Evolutionary conservation across 2,888 invertebrate species (phyloP).

Genomic region (Eilema griseolum): DNA sequence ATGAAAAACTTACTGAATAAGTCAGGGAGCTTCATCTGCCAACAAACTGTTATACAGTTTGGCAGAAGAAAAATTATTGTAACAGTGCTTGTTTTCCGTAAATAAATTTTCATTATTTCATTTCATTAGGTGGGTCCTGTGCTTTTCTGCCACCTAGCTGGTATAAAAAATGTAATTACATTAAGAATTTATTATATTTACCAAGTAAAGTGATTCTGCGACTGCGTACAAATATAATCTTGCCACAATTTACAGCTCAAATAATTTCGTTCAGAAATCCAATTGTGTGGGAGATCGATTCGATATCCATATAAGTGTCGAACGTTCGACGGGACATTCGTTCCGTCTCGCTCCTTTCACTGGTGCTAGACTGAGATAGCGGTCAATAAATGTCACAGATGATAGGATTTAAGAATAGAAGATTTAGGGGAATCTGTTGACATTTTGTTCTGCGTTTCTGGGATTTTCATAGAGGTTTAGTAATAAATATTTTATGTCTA

Average conservation of each 20-base stretch:
- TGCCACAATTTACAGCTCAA: background rate
- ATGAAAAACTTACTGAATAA: too few species aligned
- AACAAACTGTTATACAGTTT: too few species aligned
- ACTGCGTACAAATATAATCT: background rate
- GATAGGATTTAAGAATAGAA: constrained; percentile 32
- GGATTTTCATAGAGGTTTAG: constrained; percentile 14
- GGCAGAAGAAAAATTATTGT: too few species aligned
- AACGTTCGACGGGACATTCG: constrained; percentile 21
- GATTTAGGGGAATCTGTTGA: constrained; percentile 34
- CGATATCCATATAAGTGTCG: constrained; percentile 32
- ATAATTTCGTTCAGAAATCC: constrained; percentile 22
- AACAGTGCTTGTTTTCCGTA: too few species aligned
- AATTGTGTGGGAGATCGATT: constrained; percentile 39
- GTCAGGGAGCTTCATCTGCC: too few species aligned
- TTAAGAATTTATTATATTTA: background rate
- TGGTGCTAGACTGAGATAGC: constrained; percentile 17
- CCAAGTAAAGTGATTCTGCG: constrained; percentile 4
- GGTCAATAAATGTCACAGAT: constrained; percentile 26
- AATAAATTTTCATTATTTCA: too few species aligned
- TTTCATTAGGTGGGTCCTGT: too few species aligned
- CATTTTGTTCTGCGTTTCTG: constrained; percentile 25
- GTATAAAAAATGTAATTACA: background rate
- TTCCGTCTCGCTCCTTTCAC: constrained; percentile 17
- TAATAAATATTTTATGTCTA: background rate
- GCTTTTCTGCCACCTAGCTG: too few species aligned